phyloP scores from a whole-genome alignment of 1,140 invertebrate genomes.

The Palaemon carinicauda region DNA sequence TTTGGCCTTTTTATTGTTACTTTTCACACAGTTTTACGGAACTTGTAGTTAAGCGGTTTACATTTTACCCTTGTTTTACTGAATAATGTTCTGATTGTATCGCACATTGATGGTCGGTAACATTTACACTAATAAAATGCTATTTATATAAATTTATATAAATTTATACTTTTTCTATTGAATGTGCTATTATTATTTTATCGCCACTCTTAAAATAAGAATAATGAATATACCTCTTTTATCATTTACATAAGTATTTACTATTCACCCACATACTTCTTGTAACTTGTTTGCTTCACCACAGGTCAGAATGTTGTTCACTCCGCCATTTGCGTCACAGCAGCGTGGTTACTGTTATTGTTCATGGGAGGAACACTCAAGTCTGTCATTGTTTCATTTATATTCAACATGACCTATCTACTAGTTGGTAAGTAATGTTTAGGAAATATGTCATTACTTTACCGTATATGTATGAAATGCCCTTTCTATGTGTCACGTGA shows the following conservation, averaged over 20 bases:
- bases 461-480: not conserved
- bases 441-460: not conserved
- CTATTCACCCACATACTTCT: too few species aligned
- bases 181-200: not conserved
- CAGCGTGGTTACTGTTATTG: slow-evolving; percentile 74
- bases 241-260: not conserved
- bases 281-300: slow-evolving; percentile 62
- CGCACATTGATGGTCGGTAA: too few species aligned
- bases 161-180: too few species aligned
- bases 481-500: too few species aligned
- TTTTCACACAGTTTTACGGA: too few species aligned
- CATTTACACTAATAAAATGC: too few species aligned
- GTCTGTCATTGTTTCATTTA: slow-evolving; percentile 74
- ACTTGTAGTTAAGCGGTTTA: too few species aligned
- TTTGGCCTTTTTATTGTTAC: too few species aligned
- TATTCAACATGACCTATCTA: slow-evolving; percentile 85
- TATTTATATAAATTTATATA: too few species aligned
- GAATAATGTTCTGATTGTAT: too few species aligned
- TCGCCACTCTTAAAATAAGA: not conserved
- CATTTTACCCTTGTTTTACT: too few species aligned
- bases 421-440: slow-evolving; percentile 66
- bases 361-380: slow-evolving; percentile 70
- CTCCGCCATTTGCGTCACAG: slow-evolving; percentile 73
- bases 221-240: not conserved
- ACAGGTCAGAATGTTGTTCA: slow-evolving; percentile 72